Conservation (phyloP, 2,113 vertebrate genomes). For the Panthera uncia region DNA sequence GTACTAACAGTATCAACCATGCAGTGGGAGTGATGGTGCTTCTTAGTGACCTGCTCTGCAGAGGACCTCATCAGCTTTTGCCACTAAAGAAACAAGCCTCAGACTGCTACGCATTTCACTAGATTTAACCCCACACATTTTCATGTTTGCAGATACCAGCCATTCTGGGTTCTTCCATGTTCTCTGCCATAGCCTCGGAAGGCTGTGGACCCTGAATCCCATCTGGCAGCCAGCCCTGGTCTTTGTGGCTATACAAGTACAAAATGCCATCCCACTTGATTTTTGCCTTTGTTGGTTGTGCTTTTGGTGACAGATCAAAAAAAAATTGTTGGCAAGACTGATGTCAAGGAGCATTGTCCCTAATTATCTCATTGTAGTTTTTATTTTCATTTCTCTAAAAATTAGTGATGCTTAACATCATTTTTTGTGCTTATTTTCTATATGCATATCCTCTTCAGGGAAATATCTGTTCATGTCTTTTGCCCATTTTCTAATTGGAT, state of each 20-base stretch:
- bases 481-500: neutral
- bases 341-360: neutral
- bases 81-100: neutral
- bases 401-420: neutral
- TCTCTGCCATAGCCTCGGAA: neutral
- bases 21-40: too few species aligned
- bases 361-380: neutral
- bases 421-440: neutral
- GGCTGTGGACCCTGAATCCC: neutral
- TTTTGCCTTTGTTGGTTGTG: neutral
- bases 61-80: neutral
- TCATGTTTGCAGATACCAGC: neutral
- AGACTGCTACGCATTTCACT: neutral
- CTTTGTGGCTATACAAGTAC: neutral
- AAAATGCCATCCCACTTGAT: neutral
- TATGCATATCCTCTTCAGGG: neutral
- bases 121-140: neutral
- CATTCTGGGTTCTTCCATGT: neutral
- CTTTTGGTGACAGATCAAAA: neutral
- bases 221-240: neutral
- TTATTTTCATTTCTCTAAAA: neutral
- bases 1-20: neutral
- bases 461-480: neutral
- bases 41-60: neutral
- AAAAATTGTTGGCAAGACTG: neutral